A percentile compares a stretch with the other conserved stretches of the same genome.
Evolutionary conservation across 2,888 invertebrate genomes (phyloP).

Genomic region (Drepana falcataria): DNA sequence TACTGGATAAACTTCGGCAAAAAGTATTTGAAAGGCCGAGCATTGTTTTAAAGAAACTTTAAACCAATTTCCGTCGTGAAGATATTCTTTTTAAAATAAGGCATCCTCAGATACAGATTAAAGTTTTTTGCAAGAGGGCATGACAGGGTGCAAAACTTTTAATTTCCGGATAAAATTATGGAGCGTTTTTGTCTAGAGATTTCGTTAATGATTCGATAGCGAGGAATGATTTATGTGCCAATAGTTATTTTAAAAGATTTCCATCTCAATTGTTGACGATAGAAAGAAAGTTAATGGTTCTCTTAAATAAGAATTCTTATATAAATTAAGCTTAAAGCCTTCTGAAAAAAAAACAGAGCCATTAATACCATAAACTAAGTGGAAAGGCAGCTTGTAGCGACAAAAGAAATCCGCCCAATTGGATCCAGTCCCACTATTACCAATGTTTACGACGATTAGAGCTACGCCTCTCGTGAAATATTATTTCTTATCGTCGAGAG

Average conservation of each 20-base stretch:
- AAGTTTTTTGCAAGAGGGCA: neutral
- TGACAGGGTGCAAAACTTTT: neutral
- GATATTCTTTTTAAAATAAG: neutral
- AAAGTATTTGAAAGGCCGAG: neutral
- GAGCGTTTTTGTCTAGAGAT: neutral
- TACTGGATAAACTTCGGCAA: neutral
- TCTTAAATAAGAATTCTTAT: neutral
- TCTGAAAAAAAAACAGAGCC: neutral
- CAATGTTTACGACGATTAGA: constrained; percentile 2
- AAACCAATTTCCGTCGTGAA: neutral
- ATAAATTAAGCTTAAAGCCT: neutral
- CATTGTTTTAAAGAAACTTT: neutral
- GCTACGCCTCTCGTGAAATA: constrained; percentile 1
- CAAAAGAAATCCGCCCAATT: constrained; percentile 2
- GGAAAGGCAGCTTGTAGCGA: neutral
- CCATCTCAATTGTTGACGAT: too few relatives aligned
- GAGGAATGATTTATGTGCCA: neutral
- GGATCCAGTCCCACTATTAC: constrained; percentile 1
- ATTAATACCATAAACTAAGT: neutral
- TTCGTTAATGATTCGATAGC: neutral
- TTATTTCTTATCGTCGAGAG: neutral
- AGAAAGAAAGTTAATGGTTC: neutral
- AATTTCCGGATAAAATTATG: neutral
- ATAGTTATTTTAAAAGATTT: too few relatives aligned
- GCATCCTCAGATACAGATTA: neutral